Evolutionary conservation across 2,113 vertebrate genomes (phyloP).

Genomic region (Ceyx cyanopectus): DNA sequence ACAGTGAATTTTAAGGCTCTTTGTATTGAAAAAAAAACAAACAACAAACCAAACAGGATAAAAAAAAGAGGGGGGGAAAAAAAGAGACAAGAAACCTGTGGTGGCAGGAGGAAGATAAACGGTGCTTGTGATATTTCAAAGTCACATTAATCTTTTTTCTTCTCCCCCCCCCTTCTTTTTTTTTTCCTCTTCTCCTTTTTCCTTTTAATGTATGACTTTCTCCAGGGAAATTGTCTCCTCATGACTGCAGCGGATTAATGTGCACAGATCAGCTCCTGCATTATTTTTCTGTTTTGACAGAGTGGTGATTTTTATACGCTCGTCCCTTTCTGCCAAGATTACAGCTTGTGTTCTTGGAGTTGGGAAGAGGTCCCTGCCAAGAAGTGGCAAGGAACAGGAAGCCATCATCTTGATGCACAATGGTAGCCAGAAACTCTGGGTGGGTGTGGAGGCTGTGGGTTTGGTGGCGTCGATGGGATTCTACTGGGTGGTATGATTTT

Average conservation of each 20-base stretch:
- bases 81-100: slow-evolving; percentile 25
- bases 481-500: slow-evolving; percentile 10
- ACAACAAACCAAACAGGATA: too few relatives aligned
- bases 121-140: slow-evolving; percentile 69
- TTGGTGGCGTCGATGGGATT: not conserved
- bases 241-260: slow-evolving; percentile 69
- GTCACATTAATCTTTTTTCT: slow-evolving; percentile 67
- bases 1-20: slow-evolving; percentile 43
- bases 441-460: not conserved
- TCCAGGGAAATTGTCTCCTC: slow-evolving; percentile 69
- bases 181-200: not conserved
- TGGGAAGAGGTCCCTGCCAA: slow-evolving; percentile 46
- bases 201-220: slow-evolving; percentile 70
- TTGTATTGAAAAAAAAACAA: slow-evolving; percentile 9
- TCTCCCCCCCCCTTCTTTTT: not conserved
- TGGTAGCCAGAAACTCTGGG: not conserved
- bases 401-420: not conserved
- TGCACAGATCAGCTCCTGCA: slow-evolving; percentile 61
- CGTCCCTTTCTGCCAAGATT: slow-evolving; percentile 59
- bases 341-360: slow-evolving; percentile 29
- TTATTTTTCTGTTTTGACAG: slow-evolving; percentile 76
- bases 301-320: slow-evolving; percentile 49
- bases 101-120: slow-evolving; percentile 72
- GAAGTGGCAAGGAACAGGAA: not conserved
- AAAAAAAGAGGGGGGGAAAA: not conserved